Evolutionary conservation across 2,113 vertebrate species (phyloP).

Genomic region (Etheostoma spectabile): DNA sequence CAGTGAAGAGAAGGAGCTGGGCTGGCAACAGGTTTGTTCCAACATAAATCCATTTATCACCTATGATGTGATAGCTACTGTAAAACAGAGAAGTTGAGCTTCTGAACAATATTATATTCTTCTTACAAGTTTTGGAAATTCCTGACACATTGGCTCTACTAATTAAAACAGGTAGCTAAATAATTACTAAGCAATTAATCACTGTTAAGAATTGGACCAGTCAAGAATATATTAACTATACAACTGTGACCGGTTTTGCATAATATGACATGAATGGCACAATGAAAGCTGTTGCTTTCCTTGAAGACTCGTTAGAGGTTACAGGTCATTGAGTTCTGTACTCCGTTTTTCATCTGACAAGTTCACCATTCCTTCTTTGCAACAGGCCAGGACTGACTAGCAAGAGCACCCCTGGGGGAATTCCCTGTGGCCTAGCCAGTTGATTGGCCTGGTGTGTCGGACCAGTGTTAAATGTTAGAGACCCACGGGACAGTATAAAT

Average conservation of each 20-base stretch:
- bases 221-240: background rate
- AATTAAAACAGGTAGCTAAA: slow-evolving; percentile 33
- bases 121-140: slow-evolving; percentile 3
- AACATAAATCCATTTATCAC: slow-evolving; percentile 25
- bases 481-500: too few species aligned
- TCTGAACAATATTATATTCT: background rate
- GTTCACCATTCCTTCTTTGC: background rate
- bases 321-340: background rate
- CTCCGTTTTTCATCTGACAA: background rate
- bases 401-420: too few species aligned
- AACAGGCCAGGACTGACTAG: too few species aligned
- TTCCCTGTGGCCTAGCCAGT: too few species aligned
- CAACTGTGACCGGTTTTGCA: background rate
- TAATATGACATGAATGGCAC: too few species aligned
- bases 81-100: slow-evolving; percentile 10
- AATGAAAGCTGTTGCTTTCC: too few species aligned
- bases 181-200: slow-evolving; percentile 36
- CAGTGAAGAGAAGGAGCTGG: slow-evolving; percentile 32
- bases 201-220: slow-evolving; percentile 5
- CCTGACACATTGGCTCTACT: slow-evolving; percentile 20
- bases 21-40: slow-evolving; percentile 36
- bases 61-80: slow-evolving; percentile 8
- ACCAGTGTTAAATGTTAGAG: too few species aligned
- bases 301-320: too few species aligned
- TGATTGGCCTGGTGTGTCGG: too few species aligned